phyloP scores from a whole-genome alignment of 2,888 invertebrate genomes.

The Toxonevra muliebris region DNA sequence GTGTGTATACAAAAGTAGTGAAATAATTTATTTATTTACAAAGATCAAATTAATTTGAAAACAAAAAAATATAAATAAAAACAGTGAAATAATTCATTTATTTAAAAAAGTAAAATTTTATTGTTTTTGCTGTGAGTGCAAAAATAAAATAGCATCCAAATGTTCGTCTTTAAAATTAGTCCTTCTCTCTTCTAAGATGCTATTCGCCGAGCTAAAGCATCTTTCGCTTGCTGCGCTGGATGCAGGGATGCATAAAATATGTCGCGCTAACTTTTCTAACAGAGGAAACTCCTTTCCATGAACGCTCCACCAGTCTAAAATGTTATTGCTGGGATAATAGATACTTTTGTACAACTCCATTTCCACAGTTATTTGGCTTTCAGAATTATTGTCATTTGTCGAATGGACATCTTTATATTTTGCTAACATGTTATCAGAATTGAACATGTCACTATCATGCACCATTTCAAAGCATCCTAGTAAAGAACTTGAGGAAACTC shows the following conservation, averaged over 20 bases:
- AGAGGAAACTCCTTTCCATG: constrained; percentile 19
- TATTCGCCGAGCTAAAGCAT: neutral
- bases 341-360: constrained; percentile 18
- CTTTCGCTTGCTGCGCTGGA: constrained; percentile 2
- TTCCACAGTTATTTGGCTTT: constrained; percentile 10
- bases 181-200: neutral
- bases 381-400: neutral
- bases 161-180: constrained; percentile 17
- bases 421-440: neutral
- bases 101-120: neutral
- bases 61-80: no score
- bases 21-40: no score
- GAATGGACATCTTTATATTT: constrained; percentile 5
- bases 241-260: constrained; percentile 21
- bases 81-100: no score
- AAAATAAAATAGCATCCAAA: constrained; percentile 21
- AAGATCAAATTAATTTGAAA: no score
- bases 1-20: no score
- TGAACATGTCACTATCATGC: neutral
- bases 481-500: neutral
- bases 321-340: neutral
- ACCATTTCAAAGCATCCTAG: neutral
- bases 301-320: constrained; percentile 15
- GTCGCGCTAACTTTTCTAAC: constrained; percentile 16
- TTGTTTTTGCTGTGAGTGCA: constrained; percentile 1